Evolutionary conservation across 64 coral and sea anemone genomes (phyloP).

Genomic region (Hydrozoanthus tunicans): DNA sequence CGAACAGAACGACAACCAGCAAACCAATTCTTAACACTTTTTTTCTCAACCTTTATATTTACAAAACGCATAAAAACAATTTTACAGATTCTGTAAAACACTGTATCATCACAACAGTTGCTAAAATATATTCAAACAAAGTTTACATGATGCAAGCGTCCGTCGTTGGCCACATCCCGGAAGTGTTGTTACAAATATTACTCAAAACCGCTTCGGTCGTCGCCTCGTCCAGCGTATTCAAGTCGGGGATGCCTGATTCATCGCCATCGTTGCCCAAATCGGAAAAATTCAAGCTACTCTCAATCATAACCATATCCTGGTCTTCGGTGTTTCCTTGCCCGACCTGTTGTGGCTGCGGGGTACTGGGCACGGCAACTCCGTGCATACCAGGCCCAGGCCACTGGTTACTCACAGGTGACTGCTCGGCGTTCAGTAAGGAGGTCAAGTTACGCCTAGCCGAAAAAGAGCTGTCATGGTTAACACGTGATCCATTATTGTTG

Average conservation of each 20-base stretch:
- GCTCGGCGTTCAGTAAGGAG: conserved; percentile 82
- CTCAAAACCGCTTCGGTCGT: conserved; percentile 86
- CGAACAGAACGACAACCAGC: background rate
- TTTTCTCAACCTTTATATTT: background rate
- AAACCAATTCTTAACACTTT: background rate
- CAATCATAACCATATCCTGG: conserved; percentile 91
- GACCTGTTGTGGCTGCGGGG: conserved; percentile 13
- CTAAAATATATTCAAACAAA: background rate
- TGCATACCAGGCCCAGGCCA: conserved; percentile 4
- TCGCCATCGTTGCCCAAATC: conserved; percentile 82
- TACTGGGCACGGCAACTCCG: conserved; percentile 32
- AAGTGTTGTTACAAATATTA: conserved; percentile 96
- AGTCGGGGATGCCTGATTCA: conserved; percentile 69
- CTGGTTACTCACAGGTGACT: conserved; percentile 58
- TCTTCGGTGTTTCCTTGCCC: conserved; percentile 60
- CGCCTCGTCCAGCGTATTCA: conserved; percentile 84
- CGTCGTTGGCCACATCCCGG: conserved; percentile 85
- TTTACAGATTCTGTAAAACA: conserved; percentile 15
- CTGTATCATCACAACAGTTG: background rate
- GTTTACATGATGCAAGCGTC: conserved; percentile 23
- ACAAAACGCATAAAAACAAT: background rate
- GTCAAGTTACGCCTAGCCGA: conserved; percentile 86
- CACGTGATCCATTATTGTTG: conserved; percentile 94
- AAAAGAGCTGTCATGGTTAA: conserved; percentile 75
- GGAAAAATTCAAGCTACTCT: conserved; percentile 88